Evolutionary conservation across 2,888 invertebrate genomes (phyloP).

Genomic region (Helleia helle): DNA sequence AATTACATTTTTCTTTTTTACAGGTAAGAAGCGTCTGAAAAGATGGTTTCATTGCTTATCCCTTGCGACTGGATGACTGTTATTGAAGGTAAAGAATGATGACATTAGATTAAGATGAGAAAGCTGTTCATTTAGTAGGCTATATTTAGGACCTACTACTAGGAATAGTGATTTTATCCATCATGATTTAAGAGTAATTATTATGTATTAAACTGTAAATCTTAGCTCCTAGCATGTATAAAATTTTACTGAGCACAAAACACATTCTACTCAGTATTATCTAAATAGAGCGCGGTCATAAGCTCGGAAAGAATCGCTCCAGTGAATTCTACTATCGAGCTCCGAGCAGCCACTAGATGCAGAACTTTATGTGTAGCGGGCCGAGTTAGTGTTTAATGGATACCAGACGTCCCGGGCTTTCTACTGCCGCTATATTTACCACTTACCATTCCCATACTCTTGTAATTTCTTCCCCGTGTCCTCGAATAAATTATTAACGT

Average conservation of each 20-base stretch:
- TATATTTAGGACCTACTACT: too few species aligned
- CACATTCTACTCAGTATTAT: too few species aligned
- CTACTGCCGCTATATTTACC: constrained; percentile 23
- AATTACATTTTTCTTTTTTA: constrained; percentile 1
- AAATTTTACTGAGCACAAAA: too few species aligned
- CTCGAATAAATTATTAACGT: constrained; percentile 37
- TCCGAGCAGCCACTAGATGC: constrained; percentile 15
- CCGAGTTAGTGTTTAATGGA: constrained; percentile 21
- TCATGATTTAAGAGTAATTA: too few species aligned
- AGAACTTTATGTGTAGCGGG: constrained; percentile 23
- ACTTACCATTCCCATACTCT: constrained; percentile 29
- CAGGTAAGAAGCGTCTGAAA: background rate
- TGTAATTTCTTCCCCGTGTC: constrained; percentile 34
- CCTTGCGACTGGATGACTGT: too few species aligned
- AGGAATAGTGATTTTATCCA: too few species aligned
- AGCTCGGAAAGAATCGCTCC: background rate
- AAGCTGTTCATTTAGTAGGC: too few species aligned
- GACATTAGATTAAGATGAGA: too few species aligned
- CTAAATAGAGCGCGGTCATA: background rate
- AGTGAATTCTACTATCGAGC: constrained; percentile 22
- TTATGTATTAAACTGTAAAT: too few species aligned
- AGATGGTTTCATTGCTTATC: too few species aligned
- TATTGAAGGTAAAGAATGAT: too few species aligned
- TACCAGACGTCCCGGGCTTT: constrained; percentile 21
- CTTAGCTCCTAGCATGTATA: too few species aligned